phyloP scores from a whole-genome alignment of 2,797 vertebrate species.

The Pseudochirops corinnae region DNA sequence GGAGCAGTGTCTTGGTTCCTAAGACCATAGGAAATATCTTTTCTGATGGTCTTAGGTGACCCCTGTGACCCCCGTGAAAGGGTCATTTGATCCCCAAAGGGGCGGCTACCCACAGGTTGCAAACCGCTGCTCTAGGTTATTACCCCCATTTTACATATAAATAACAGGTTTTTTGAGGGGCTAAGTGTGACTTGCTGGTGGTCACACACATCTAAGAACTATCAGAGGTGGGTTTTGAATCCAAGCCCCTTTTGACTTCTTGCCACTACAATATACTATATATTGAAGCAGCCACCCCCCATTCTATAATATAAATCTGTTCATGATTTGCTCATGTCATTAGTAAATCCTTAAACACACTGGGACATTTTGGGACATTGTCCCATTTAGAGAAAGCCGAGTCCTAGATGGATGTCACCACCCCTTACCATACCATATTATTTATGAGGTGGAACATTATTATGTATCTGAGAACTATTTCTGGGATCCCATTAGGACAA shows the following conservation, averaged over 20 bases:
- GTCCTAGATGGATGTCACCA: background rate
- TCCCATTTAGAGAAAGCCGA: background rate
- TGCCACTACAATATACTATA: background rate
- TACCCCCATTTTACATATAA: background rate
- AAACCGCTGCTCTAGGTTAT: background rate
- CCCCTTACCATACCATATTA: background rate
- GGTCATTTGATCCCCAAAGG: too few relatives aligned
- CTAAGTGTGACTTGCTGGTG: background rate
- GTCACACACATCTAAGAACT: background rate
- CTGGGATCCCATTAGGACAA: background rate
- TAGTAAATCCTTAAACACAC: background rate
- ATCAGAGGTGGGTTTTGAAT: background rate
- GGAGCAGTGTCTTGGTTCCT: too few relatives aligned
- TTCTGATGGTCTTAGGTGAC: too few relatives aligned
- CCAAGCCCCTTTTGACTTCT: background rate
- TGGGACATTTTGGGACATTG: background rate
- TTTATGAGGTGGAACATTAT: background rate
- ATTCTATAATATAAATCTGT: background rate
- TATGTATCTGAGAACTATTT: background rate
- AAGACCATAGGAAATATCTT: too few relatives aligned
- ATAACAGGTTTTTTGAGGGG: background rate
- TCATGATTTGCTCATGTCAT: background rate
- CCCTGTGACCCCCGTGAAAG: too few relatives aligned
- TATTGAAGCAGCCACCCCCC: background rate
- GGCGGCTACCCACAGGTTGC: too few relatives aligned